phyloP scores from a whole-genome alignment of 2,888 invertebrate species.

The Raillietiella orientalis region DNA sequence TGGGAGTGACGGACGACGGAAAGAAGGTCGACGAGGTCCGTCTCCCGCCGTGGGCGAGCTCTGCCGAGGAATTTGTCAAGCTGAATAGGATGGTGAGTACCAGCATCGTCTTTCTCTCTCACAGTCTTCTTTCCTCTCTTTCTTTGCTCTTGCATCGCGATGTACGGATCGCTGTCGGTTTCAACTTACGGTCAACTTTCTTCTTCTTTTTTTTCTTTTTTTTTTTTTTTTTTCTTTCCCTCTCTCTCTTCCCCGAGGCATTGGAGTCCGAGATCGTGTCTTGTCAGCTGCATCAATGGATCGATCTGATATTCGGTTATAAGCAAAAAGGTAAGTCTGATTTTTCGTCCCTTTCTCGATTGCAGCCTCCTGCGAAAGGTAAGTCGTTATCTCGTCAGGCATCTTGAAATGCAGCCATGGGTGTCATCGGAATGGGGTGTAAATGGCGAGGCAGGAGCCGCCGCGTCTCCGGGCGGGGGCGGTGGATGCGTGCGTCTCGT shows the following conservation, averaged over 20 bases:
- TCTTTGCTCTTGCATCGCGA: neutral
- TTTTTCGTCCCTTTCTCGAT: too few relatives aligned
- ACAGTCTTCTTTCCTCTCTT: neutral
- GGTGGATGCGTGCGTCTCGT: too few relatives aligned
- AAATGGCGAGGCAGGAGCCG: too few relatives aligned
- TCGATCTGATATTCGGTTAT: slow-evolving; percentile 96
- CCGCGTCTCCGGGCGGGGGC: too few relatives aligned
- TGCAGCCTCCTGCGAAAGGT: too few relatives aligned
- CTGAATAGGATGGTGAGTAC: slow-evolving; percentile 60
- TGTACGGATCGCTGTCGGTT: too few relatives aligned
- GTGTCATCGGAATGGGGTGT: too few relatives aligned
- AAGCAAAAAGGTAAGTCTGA: slow-evolving; percentile 61
- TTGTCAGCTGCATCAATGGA: slow-evolving; percentile 98
- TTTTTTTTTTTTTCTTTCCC: neutral
- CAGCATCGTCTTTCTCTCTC: neutral
- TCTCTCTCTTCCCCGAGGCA: slow-evolving; percentile 22
- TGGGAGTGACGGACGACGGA: slow-evolving; percentile 48
- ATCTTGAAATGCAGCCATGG: too few relatives aligned
- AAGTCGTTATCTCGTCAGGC: too few relatives aligned
- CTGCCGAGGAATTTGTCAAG: slow-evolving; percentile 88
- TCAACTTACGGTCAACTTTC: too few relatives aligned
- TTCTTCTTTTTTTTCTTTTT: too few relatives aligned
- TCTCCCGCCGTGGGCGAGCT: slow-evolving; percentile 84
- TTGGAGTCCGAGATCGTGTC: slow-evolving; percentile 97
- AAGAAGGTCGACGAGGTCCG: slow-evolving; percentile 44